A percentile compares a stretch with the other conserved stretches of the same genome.
phyloP scores from a whole-genome alignment of 2,113 vertebrate species.

The Candoia aspera region DNA sequence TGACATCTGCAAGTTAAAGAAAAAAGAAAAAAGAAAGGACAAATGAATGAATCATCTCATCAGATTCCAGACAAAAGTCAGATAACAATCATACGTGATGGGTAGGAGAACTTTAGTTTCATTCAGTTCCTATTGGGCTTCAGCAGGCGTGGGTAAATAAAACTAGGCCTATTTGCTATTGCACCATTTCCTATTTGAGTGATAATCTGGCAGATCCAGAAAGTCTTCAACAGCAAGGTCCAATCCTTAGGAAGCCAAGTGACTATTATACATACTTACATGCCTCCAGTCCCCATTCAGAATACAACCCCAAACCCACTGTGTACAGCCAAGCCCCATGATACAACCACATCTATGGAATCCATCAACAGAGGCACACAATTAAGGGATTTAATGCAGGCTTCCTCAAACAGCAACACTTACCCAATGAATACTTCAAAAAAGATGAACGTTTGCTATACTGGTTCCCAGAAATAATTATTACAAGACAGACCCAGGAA shows the following conservation, averaged over 20 bases:
- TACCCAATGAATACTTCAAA: background rate
- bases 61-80: background rate
- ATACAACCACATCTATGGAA: background rate
- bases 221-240: background rate
- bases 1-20: slow-evolving; percentile 77
- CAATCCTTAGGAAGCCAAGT: background rate
- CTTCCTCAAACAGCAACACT: background rate
- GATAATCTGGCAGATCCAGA: background rate
- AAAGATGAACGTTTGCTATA: background rate
- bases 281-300: background rate
- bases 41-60: background rate
- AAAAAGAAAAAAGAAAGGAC: slow-evolving; percentile 6
- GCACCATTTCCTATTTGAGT: background rate
- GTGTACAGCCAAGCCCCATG: background rate
- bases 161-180: background rate
- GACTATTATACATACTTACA: background rate
- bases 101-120: background rate
- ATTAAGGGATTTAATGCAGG: background rate
- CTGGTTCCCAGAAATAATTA: background rate
- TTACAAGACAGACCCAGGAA: background rate
- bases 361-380: background rate
- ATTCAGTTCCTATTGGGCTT: background rate
- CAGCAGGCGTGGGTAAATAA: background rate
- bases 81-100: background rate
- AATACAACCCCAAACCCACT: background rate